Conservation (phyloP, 2,797 vertebrate species). For the Mycteria americana region DNA sequence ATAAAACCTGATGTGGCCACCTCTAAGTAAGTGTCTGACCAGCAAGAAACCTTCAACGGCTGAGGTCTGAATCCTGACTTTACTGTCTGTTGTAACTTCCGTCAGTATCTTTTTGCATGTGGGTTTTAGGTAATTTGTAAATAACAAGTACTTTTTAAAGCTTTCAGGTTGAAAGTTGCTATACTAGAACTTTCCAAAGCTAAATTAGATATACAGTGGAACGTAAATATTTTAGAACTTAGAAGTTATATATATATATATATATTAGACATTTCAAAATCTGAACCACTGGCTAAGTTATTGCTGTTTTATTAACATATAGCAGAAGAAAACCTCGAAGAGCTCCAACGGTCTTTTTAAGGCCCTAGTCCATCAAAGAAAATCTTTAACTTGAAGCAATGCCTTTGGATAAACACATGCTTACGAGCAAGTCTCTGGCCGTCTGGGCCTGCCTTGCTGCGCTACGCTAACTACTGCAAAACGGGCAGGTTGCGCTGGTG, state of each 20-base stretch:
- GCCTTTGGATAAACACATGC: neutral
- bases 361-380: neutral
- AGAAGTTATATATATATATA: neutral
- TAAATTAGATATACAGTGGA: neutral
- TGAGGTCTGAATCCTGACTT: neutral
- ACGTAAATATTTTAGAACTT: neutral
- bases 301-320: neutral
- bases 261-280: neutral
- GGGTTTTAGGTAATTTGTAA: neutral
- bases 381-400: neutral
- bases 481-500: neutral
- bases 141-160: neutral
- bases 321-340: neutral
- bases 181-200: neutral
- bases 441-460: neutral
- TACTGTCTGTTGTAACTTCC: neutral
- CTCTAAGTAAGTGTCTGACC: neutral
- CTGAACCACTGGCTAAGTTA: neutral
- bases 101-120: neutral
- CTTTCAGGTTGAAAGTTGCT: neutral
- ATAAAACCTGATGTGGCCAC: neutral
- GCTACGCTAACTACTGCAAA: fast-evolving
- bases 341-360: neutral
- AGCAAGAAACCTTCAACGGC: neutral
- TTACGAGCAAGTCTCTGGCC: neutral